Evolutionary conservation across 2,888 invertebrate genomes (phyloP).

Genomic region (Mactromeris polynyma): DNA sequence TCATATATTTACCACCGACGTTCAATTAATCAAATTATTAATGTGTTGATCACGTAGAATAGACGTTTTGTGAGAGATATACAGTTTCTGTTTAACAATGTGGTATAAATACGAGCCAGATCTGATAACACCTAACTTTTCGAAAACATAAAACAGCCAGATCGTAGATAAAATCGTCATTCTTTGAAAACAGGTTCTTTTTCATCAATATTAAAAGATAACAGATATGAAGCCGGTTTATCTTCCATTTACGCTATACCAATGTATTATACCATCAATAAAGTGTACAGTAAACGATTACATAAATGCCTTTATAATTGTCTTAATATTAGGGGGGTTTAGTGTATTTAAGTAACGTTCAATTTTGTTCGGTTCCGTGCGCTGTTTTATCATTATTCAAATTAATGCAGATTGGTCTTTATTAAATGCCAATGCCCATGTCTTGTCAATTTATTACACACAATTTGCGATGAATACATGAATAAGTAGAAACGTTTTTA

Average conservation of each 20-base stretch:
- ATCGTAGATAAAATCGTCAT: neutral
- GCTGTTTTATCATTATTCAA: neutral
- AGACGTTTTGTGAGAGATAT: neutral
- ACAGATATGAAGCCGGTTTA: neutral
- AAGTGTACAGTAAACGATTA: neutral
- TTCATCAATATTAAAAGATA: neutral
- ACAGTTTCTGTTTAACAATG: neutral
- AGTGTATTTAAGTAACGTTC: neutral
- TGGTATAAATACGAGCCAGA: neutral
- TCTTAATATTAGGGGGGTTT: neutral
- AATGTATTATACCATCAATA: neutral
- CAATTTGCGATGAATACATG: conserved; percentile 7
- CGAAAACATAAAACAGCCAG: neutral
- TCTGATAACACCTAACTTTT: neutral
- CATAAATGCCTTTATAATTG: neutral
- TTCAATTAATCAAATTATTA: neutral
- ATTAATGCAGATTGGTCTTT: neutral
- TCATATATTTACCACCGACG: no score
- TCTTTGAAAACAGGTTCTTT: neutral
- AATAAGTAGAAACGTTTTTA: neutral
- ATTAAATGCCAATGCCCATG: neutral
- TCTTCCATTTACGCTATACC: neutral
- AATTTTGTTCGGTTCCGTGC: neutral
- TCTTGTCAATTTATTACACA: neutral
- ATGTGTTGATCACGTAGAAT: neutral